phyloP scores from a whole-genome alignment of 2,113 vertebrate species.

The Oreotrochilus melanogaster region DNA sequence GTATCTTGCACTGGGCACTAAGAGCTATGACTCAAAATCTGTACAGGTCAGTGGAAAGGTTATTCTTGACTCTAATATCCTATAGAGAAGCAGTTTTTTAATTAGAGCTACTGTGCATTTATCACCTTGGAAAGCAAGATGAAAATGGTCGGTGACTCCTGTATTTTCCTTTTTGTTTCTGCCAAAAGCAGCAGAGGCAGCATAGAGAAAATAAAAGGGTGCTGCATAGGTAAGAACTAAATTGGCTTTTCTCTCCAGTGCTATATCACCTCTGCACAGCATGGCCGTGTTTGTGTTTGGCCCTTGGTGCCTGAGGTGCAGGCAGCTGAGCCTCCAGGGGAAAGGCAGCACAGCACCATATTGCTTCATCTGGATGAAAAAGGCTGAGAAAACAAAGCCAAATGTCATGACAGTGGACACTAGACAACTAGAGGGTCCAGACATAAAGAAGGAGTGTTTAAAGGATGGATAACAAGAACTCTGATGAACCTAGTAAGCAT shows the following conservation, averaged over 20 bases:
- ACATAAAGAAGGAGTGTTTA: background rate
- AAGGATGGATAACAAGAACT: background rate
- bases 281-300: rapidly evolving
- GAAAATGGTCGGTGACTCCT: background rate
- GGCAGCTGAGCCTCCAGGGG: background rate
- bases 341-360: rapidly evolving
- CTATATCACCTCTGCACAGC: background rate
- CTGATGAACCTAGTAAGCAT: rapidly evolving
- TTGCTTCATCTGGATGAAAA: background rate
- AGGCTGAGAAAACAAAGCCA: background rate
- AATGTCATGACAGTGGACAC: background rate
- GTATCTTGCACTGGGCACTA: background rate
- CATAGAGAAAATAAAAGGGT: background rate
- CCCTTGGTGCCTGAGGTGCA: rapidly evolving
- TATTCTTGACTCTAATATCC: background rate
- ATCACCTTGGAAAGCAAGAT: background rate
- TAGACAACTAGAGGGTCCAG: background rate
- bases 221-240: background rate
- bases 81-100: background rate
- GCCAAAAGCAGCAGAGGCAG: background rate
- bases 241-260: background rate
- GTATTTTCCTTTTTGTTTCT: background rate
- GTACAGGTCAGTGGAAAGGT: background rate
- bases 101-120: background rate
- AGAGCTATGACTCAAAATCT: background rate